Conservation (phyloP, 1,140 invertebrate species). For the Pseudomyrmex sp. region DNA sequence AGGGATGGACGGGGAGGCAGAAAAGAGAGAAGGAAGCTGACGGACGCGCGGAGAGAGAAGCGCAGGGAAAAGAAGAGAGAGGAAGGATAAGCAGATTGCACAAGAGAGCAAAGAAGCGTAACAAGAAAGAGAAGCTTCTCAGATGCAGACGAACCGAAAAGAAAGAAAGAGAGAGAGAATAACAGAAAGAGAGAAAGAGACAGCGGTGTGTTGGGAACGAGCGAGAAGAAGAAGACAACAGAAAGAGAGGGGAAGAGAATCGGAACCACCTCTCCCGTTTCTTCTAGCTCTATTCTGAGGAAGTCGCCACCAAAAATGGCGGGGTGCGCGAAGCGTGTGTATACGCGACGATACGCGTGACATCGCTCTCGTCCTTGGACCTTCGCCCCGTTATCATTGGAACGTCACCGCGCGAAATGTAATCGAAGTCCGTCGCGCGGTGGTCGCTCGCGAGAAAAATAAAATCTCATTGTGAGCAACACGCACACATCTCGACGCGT, state of each 20-base stretch:
- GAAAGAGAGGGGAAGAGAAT: conserved; percentile 47
- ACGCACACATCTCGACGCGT: conserved; percentile 37
- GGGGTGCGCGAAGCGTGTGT: conserved; percentile 47
- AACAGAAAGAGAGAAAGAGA: conserved; percentile 56
- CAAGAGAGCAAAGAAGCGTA: conserved; percentile 16
- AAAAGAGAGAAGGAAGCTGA: background rate
- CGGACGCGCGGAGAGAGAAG: background rate
- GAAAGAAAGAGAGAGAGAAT: conserved; percentile 38
- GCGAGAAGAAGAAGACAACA: no score
- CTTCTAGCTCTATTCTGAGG: conserved; percentile 69
- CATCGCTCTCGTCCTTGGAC: background rate
- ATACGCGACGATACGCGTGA: conserved; percentile 28
- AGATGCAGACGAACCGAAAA: conserved; percentile 12
- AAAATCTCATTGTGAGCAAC: background rate
- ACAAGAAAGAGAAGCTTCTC: conserved; percentile 45
- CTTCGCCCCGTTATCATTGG: conserved; percentile 17
- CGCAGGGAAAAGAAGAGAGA: background rate
- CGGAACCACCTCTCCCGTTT: conserved; percentile 57
- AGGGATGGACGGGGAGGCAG: background rate
- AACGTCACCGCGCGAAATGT: background rate
- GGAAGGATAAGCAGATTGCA: background rate
- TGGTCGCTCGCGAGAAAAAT: background rate
- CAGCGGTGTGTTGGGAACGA: no score
- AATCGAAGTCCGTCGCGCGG: conserved; percentile 19
- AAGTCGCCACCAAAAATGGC: conserved; percentile 67